phyloP scores from a whole-genome alignment of 2,888 invertebrate species.

The Achlya flavicornis region DNA sequence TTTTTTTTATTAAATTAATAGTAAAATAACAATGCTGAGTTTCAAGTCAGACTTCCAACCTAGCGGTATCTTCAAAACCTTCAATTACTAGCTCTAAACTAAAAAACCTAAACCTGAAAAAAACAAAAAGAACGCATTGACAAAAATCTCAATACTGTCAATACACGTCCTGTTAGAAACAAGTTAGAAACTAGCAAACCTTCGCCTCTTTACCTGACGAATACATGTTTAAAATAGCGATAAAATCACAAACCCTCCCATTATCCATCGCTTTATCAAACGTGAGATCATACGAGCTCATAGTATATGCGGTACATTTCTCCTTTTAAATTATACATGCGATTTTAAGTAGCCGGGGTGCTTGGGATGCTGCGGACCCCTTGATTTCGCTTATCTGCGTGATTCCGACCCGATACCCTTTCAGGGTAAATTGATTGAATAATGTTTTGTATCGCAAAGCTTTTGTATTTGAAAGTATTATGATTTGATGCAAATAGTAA shows the following conservation, averaged over 20 bases:
- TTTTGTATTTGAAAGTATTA: slow-evolving; percentile 23
- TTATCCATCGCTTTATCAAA: slow-evolving; percentile 30
- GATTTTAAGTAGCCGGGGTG: slow-evolving; percentile 66
- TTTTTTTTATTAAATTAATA: too few relatives aligned
- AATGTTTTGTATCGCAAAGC: slow-evolving; percentile 57
- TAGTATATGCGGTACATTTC: slow-evolving; percentile 38
- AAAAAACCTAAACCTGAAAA: too few relatives aligned
- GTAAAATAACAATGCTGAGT: too few relatives aligned
- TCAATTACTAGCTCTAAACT: too few relatives aligned
- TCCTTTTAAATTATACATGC: slow-evolving; percentile 72
- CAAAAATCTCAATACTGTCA: too few relatives aligned
- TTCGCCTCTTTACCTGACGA: slow-evolving; percentile 34
- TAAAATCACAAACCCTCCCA: slow-evolving; percentile 31
- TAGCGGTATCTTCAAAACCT: too few relatives aligned
- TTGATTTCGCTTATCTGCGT: slow-evolving; percentile 61
- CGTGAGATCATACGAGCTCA: slow-evolving; percentile 29
- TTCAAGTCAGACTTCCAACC: too few relatives aligned
- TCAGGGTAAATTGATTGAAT: slow-evolving; percentile 66
- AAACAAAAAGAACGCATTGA: too few relatives aligned
- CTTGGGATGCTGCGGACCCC: slow-evolving; percentile 42
- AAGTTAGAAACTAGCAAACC: slow-evolving; percentile 26
- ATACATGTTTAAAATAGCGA: slow-evolving; percentile 36
- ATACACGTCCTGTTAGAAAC: slow-evolving; percentile 8
- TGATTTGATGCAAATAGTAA: background rate
- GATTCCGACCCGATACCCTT: slow-evolving; percentile 60